phyloP scores from a whole-genome alignment of 1,140 invertebrate species.

The Bombus impatiens region DNA sequence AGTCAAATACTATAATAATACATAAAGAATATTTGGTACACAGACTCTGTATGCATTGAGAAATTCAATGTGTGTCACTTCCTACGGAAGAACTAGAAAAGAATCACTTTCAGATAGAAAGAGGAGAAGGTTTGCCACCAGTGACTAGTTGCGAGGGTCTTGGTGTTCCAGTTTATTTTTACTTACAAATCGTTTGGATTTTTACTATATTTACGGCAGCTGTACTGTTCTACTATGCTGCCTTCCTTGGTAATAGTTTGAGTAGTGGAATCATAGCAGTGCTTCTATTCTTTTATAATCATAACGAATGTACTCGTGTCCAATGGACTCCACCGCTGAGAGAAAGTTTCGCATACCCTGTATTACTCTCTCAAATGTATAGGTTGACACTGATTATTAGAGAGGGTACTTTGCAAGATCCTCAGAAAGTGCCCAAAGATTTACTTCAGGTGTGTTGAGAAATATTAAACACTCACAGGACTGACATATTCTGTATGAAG shows the following conservation, averaged over 20 bases:
- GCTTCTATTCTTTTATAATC: slow-evolving; percentile 90
- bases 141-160: slow-evolving; percentile 91
- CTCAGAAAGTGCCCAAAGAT: not conserved
- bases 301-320: slow-evolving; percentile 89
- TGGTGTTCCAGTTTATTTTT: slow-evolving; percentile 90
- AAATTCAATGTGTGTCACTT: not conserved
- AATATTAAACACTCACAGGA: not conserved
- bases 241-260: slow-evolving; percentile 85
- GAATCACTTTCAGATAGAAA: slow-evolving; percentile 82
- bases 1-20: not conserved
- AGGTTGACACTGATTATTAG: slow-evolving; percentile 76
- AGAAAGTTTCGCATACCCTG: slow-evolving; percentile 92
- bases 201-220: slow-evolving; percentile 85
- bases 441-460: slow-evolving; percentile 7
- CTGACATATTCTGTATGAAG: too few species aligned
- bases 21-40: not conserved
- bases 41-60: slow-evolving; percentile 8
- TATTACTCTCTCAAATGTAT: slow-evolving; percentile 83
- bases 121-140: slow-evolving; percentile 85
- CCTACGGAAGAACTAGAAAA: slow-evolving; percentile 27
- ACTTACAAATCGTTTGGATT: slow-evolving; percentile 87
- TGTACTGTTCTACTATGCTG: slow-evolving; percentile 86
- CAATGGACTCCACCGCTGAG: slow-evolving; percentile 93
- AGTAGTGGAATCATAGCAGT: slow-evolving; percentile 88
- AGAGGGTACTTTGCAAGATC: slow-evolving; percentile 28